Evolutionary conservation across 1,140 invertebrate species (phyloP).

Genomic region (Spodoptera litura): DNA sequence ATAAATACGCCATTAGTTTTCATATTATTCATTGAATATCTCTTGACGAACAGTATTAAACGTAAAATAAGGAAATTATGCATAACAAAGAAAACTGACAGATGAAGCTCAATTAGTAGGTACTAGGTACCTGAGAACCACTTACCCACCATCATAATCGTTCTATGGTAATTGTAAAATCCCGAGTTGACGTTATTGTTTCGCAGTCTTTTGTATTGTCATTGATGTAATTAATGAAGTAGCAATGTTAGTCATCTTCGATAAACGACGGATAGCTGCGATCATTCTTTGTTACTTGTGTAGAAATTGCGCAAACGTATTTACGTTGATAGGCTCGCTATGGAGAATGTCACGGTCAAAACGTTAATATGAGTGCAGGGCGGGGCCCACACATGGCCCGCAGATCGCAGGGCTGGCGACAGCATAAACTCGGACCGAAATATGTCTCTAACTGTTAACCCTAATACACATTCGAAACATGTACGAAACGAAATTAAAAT

Average conservation of each 20-base stretch:
- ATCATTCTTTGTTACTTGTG: slow-evolving; percentile 26
- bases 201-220: slow-evolving; percentile 44
- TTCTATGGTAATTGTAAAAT: slow-evolving; percentile 41
- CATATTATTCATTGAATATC: not conserved
- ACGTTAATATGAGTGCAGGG: slow-evolving; percentile 27
- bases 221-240: slow-evolving; percentile 38
- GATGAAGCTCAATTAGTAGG: not conserved
- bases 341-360: slow-evolving; percentile 40
- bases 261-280: slow-evolving; percentile 23
- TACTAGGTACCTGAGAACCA: not conserved
- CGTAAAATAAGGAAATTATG: not conserved
- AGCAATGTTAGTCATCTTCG: slow-evolving; percentile 34
- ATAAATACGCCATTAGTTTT: slow-evolving; percentile 1
- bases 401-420: slow-evolving; percentile 1
- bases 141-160: slow-evolving; percentile 7
- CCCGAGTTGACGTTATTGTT: slow-evolving; percentile 48
- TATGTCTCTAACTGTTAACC: not conserved
- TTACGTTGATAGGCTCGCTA: slow-evolving; percentile 23
- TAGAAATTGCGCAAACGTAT: slow-evolving; percentile 35
- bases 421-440: too few relatives aligned
- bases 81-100: not conserved
- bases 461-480: not conserved
- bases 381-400: not conserved
- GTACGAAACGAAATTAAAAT: not conserved
- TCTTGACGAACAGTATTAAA: not conserved